Evolutionary conservation across 2,113 vertebrate genomes (phyloP).

Genomic region (Thomomys bottae): DNA sequence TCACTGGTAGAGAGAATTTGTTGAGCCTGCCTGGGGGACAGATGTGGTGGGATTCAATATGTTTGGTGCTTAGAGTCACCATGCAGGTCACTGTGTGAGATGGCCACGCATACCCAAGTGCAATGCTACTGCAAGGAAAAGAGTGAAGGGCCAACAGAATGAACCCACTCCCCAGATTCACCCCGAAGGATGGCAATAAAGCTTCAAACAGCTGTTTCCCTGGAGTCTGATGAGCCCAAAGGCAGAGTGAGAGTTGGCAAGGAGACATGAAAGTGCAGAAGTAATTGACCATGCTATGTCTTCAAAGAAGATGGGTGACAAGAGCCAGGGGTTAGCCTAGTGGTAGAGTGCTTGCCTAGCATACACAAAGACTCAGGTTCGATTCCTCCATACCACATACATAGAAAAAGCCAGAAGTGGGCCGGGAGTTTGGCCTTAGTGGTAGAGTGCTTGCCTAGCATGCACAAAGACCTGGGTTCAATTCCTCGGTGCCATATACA

Average conservation of each 20-base stretch:
- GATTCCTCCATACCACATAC: too few species aligned
- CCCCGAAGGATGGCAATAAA: fast-evolving
- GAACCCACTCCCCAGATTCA: not conserved
- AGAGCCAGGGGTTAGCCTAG: too few species aligned
- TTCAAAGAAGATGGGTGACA: not conserved
- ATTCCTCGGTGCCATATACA: too few species aligned
- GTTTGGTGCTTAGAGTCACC: not conserved
- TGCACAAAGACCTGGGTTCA: too few species aligned
- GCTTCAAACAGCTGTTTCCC: fast-evolving
- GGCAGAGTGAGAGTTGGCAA: not conserved
- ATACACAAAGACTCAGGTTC: too few species aligned
- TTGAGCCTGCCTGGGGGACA: fast-evolving
- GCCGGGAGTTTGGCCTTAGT: too few species aligned
- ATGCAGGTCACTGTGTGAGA: not conserved
- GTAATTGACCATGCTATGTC: not conserved
- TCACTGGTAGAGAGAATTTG: not conserved
- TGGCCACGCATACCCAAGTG: fast-evolving
- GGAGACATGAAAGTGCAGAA: not conserved
- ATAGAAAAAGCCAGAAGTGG: too few species aligned
- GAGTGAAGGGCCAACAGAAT: fast-evolving
- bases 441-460: too few species aligned
- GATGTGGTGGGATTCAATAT: not conserved
- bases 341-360: too few species aligned
- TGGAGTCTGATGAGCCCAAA: not conserved
- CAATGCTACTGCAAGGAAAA: not conserved